Conservation (phyloP, 1,140 invertebrate species). For the Macrostomum lignano region DNA sequence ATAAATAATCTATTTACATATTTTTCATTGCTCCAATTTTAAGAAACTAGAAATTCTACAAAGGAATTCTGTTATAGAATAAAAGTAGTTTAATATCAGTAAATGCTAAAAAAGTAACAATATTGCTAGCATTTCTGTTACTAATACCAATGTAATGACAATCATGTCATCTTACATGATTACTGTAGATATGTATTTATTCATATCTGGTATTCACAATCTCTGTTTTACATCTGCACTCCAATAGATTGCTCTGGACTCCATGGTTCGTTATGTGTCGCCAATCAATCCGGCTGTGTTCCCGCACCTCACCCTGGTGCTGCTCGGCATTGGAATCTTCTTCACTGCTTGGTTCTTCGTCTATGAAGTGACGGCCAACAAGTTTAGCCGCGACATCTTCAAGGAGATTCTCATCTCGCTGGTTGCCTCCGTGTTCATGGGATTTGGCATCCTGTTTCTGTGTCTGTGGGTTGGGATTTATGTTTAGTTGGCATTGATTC, state of each 20-base stretch:
- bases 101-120: no score
- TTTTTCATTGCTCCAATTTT: no score
- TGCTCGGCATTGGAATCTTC: slow-evolving; percentile 74
- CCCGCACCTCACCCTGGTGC: slow-evolving; percentile 59
- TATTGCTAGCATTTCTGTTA: no score
- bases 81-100: no score
- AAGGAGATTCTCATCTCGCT: slow-evolving; percentile 67
- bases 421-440: slow-evolving; percentile 71
- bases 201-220: no score
- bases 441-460: slow-evolving; percentile 75
- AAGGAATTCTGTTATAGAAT: no score
- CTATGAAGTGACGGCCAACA: slow-evolving; percentile 73
- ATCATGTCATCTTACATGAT: no score
- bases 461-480: slow-evolving; percentile 85
- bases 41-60: no score
- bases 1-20: no score
- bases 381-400: slow-evolving; percentile 55
- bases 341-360: slow-evolving; percentile 98
- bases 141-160: no score
- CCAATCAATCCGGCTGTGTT: slow-evolving; percentile 76
- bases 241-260: slow-evolving; percentile 14
- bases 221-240: no score
- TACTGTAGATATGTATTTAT: no score
- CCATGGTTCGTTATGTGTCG: slow-evolving; percentile 45
- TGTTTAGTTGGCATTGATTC: slow-evolving; percentile 34